These are phyloP conservation scores for Andrena haemorrhoa DNA, from an alignment of 2,888 invertebrate genomes.

Conservation along the genomic window DNA sequence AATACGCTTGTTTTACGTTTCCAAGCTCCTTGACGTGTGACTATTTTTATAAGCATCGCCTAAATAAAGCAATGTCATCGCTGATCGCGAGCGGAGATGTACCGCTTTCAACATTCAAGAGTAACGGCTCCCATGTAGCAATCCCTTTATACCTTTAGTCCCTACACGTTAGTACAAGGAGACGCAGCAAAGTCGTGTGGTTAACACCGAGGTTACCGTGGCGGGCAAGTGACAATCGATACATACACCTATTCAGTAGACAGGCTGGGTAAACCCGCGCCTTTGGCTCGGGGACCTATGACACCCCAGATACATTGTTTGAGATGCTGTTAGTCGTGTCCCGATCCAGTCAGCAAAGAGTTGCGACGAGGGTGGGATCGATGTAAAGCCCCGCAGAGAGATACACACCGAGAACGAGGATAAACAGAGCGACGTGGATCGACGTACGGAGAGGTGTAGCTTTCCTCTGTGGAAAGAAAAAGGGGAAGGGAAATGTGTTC, in stretches of 20 bases:
- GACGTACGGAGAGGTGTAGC: conserved; percentile 24
- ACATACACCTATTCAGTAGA: conserved; percentile 63
- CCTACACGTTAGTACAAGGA: conserved; percentile 38
- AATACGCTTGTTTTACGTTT: too few species aligned
- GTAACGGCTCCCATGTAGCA: neutral
- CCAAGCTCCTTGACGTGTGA: too few species aligned
- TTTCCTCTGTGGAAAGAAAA: conserved; percentile 20
- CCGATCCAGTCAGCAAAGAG: conserved; percentile 70
- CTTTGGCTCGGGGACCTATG: conserved; percentile 48
- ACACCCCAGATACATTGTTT: conserved; percentile 70
- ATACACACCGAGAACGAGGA: conserved; percentile 30
- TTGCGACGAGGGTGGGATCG: conserved; percentile 59
- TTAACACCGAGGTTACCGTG: conserved; percentile 60
- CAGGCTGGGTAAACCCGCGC: conserved; percentile 48
- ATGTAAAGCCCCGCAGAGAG: conserved; percentile 51
- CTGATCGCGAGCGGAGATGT: too few species aligned
- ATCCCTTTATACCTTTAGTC: neutral
- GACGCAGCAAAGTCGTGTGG: conserved; percentile 51
- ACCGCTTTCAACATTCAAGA: too few species aligned
- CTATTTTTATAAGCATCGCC: too few species aligned
- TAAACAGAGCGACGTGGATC: conserved; percentile 53
- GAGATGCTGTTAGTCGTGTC: conserved; percentile 72
- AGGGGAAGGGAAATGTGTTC: neutral
- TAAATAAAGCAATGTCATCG: too few species aligned
- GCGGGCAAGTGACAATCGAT: conserved; percentile 63